Base-by-base conservation (phyloP, 1,140 invertebrate genomes). In the Homalodisca vitripennis region DNA sequence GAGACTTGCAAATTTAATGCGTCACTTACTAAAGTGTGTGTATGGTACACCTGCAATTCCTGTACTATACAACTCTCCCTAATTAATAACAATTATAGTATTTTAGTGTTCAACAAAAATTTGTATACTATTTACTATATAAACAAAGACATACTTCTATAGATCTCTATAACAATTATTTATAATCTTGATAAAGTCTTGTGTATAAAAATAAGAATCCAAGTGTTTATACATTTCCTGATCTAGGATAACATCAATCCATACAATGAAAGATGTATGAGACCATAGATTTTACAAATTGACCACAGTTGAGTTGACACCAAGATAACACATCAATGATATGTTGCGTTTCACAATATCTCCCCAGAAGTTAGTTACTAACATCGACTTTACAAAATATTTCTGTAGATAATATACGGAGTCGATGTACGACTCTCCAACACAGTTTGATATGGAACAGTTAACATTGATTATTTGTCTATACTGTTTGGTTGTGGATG, bases 161-260 rank as follows among this genome's bases (percentile, higher is more conserved):
- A 60, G 24, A 22, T 22, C 22, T 60, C 55, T 60, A 60, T 60
- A 60, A 60, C 27, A 60, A 30, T 60, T 20, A 51, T 51, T 41
- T 3, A 20, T 51, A 51, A 60, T 60, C 55, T 60, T 60, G 55
- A 60, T 60, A 60, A 60, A 60, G 55, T 60, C 55, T 60, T 26
- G 27, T 60, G 55, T 60, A 60, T 60, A 60, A 60, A 60, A 60
- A 60, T 60, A 60, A 60, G 55, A 60, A 60, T 60, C 26, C 55
- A 24, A 60, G 55, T 60, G 55, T 60, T 60, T 60, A 60, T 60
- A 60, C 55, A 60, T 27, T 60, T 60, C 55, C 55, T 30, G 27
- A 22, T 60, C 55, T 60, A 60, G 55, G 55, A 30, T 30, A 30
- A 60, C 55, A 60, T 60, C 55, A 60, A 60, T 60, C 55, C 55